phyloP scores from a whole-genome alignment of 2,888 invertebrate genomes.

The Entomobrya multifasciata region DNA sequence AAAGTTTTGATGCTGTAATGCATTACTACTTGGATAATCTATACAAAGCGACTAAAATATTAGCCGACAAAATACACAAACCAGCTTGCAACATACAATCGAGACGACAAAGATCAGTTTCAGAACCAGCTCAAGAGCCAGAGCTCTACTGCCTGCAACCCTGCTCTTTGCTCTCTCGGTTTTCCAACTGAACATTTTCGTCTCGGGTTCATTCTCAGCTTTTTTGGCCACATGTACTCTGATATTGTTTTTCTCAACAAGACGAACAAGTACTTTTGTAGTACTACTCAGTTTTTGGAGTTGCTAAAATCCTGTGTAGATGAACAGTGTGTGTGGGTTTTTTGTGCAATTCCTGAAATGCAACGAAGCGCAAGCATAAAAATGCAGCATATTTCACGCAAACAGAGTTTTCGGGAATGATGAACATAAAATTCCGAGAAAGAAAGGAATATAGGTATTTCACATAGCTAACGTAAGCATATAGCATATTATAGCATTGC shows the following conservation, averaged over 20 bases:
- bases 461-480: too few species aligned
- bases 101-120: slow-evolving; percentile 47
- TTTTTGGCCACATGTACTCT: neutral
- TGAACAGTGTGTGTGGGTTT: neutral
- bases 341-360: slow-evolving; percentile 63
- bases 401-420: neutral
- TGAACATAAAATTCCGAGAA: too few species aligned
- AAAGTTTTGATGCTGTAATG: neutral
- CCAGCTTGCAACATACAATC: slow-evolving; percentile 7
- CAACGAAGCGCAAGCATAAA: slow-evolving; percentile 57
- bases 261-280: too few species aligned
- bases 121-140: slow-evolving; percentile 66
- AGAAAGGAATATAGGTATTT: too few species aligned
- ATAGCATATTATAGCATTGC: too few species aligned
- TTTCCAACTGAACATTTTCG: slow-evolving; percentile 54
- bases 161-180: slow-evolving; percentile 69
- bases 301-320: neutral
- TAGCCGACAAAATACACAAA: slow-evolving; percentile 40
- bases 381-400: slow-evolving; percentile 30
- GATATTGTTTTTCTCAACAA: too few species aligned
- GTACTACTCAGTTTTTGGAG: too few species aligned
- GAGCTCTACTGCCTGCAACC: slow-evolving; percentile 68
- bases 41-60: slow-evolving; percentile 14
- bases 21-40: neutral
- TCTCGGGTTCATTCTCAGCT: slow-evolving; percentile 35